phyloP scores from a whole-genome alignment of 2,797 vertebrate species.

The Anableps anableps region DNA sequence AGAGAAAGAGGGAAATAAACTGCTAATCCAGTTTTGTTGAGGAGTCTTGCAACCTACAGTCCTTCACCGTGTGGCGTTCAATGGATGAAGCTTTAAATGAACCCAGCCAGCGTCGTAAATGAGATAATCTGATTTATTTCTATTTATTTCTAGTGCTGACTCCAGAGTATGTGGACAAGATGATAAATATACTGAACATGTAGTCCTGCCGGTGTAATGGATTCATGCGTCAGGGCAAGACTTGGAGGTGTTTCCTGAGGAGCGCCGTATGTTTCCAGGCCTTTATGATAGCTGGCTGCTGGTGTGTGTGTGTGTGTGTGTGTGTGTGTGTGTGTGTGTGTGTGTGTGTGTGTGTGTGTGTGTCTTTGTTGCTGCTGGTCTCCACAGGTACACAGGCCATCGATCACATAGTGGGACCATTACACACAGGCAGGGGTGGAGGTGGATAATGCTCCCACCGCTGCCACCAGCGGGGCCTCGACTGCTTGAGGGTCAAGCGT shows the following conservation, averaged over 20 bases:
- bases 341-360: conserved; percentile 33
- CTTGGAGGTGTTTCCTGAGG: conserved; percentile 69
- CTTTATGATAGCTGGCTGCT: conserved; percentile 49
- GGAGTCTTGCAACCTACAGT: background rate
- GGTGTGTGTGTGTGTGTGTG: conserved; percentile 12
- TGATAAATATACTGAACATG: conserved; percentile 61
- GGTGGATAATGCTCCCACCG: conserved; percentile 74
- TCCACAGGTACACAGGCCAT: conserved; percentile 76
- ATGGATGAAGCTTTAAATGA: background rate
- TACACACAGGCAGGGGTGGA: conserved; percentile 74
- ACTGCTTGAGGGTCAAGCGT: conserved; percentile 74
- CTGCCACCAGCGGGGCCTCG: conserved; percentile 69
- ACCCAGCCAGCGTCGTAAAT: background rate
- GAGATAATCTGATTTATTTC: background rate
- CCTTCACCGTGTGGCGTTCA: background rate
- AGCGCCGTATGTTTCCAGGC: conserved; percentile 63
- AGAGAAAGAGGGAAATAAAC: background rate
- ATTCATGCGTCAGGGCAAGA: conserved; percentile 68
- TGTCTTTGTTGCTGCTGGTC: conserved; percentile 57
- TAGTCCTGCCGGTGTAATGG: conserved; percentile 62
- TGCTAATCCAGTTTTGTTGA: background rate
- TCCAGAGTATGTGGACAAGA: conserved; percentile 51
- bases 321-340: conserved; percentile 31
- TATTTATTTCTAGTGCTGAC: conserved; percentile 3
- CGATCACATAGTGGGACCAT: conserved; percentile 74